Percentiles rank a stretch among this genome's conserved stretches.
Evolutionary conservation across 2,888 invertebrate species (phyloP).

Genomic region (Brenthis daphne): DNA sequence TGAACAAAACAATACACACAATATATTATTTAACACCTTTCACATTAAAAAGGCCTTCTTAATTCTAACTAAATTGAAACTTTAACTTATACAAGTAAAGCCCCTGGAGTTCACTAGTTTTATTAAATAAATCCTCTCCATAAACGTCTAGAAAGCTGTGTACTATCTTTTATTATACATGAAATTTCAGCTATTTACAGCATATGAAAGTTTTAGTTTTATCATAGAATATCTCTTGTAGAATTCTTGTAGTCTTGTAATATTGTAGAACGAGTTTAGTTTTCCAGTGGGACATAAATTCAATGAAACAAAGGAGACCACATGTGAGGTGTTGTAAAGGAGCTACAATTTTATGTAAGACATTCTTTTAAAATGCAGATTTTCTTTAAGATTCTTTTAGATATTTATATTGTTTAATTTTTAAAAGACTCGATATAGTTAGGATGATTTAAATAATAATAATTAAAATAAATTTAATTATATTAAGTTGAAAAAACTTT

Average conservation of each 20-base stretch:
- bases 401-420: conserved; percentile 5
- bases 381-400: conserved; percentile 14
- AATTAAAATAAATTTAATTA: no score
- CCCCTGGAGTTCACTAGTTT: no score
- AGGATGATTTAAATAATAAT: no score
- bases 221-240: conserved; percentile 14
- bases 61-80: no score
- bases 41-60: no score
- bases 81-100: no score
- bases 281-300: conserved; percentile 47
- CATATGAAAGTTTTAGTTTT: conserved; percentile 14
- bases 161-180: conserved; percentile 10
- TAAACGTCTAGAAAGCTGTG: no score
- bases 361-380: conserved; percentile 23
- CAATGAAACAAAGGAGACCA: conserved; percentile 47
- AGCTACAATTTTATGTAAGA: conserved; percentile 44
- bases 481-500: no score
- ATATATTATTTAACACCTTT: no score
- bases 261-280: conserved; percentile 31
- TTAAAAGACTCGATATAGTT: no score
- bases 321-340: conserved; percentile 48
- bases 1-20: no score
- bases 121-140: no score
- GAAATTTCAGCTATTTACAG: conserved; percentile 15
- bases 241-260: conserved; percentile 28